Base-by-base conservation (phyloP, 2,888 invertebrate species). In the Actias luna region DNA sequence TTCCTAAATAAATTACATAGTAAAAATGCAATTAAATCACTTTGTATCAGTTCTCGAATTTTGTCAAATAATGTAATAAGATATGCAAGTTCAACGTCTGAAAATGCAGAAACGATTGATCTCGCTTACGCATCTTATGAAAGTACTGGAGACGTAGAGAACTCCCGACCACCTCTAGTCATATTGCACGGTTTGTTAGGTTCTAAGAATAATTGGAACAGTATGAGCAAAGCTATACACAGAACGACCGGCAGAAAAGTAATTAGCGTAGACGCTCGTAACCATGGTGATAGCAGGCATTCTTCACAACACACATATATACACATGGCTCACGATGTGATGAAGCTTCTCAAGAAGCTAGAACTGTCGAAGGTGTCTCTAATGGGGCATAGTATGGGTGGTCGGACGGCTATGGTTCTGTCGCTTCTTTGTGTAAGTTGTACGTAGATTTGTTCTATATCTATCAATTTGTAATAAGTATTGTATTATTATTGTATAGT, bases 321-420 rank as follows among this genome's bases (percentile, higher is more conserved):
- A 18, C 94, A 95, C 65, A 95, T 99, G 95, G 95, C 96, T 0
- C 89, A 92, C 64, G 92, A 92, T 67, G 83, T 92, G 12, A 90
- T 92, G 85, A 88, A 93, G 52, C 91, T 97, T 50, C 85, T 97
- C 65, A 92, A 94, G 70, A 94, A 95, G 68, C 83, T 95, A 57
- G 89, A 93, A 22, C 89, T 97, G 57, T 80, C 93, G 0, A 95
- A 95, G 81, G 94, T 95, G 1, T 92, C 95, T 5, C 78, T 98
- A 22, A 84, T 99, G 75, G 99, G 99, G 0, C 99, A 99, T 84
- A 98, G 98, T 72, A 98, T 99, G 98, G 99, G 99, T 25, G 99
- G 99, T n/a, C 95, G 98, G 67, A 94, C 97, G 8, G 96, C 96
- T 75, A 98, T 99, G 98, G 94, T 95, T 62, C 92, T 97, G 62